Percentiles rank a stretch among this genome's conserved stretches.
Evolutionary conservation across 2,113 vertebrate species (phyloP).

Genomic region (Ictidomys tridecemlineatus): DNA sequence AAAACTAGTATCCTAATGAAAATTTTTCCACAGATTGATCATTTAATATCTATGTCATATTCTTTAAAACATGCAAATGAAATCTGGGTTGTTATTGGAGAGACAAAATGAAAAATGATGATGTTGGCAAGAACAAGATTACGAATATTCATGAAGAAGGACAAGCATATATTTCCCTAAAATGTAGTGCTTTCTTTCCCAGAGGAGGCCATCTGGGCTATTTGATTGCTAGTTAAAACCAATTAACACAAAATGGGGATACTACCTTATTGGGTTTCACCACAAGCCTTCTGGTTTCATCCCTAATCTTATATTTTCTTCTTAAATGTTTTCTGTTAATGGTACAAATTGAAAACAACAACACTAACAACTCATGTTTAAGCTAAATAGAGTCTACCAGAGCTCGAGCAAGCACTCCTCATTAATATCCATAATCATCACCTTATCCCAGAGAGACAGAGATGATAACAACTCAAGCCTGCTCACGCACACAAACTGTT

Average conservation of each 20-base stretch:
- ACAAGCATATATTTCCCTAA: slow-evolving; percentile 79
- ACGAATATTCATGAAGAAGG: slow-evolving; percentile 80
- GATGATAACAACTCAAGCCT: slow-evolving; percentile 68
- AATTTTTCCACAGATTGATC: slow-evolving; percentile 28
- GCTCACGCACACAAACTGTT: slow-evolving; percentile 55
- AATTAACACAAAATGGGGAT: slow-evolving; percentile 75
- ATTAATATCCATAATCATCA: slow-evolving; percentile 69
- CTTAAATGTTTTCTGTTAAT: slow-evolving; percentile 75
- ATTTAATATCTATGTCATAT: slow-evolving; percentile 63
- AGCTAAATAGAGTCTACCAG: slow-evolving; percentile 20
- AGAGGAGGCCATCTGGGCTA: slow-evolving; percentile 77
- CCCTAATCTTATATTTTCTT: slow-evolving; percentile 66
- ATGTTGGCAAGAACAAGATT: slow-evolving; percentile 70
- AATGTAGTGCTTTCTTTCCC: slow-evolving; percentile 66
- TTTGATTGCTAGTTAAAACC: slow-evolving; percentile 80
- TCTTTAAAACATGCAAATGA: slow-evolving; percentile 76
- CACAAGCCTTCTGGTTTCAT: slow-evolving; percentile 72
- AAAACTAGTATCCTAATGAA: slow-evolving; percentile 48
- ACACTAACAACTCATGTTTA: slow-evolving; percentile 64
- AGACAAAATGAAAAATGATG: slow-evolving; percentile 74
- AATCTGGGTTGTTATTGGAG: slow-evolving; percentile 62
- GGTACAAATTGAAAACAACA: slow-evolving; percentile 76
- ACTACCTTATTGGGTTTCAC: slow-evolving; percentile 78
- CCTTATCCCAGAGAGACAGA: slow-evolving; percentile 54
- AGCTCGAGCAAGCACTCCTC: slow-evolving; percentile 51